Evolutionary conservation across 2,888 invertebrate species (phyloP).

Genomic region (Lepidochitona cinerea): DNA sequence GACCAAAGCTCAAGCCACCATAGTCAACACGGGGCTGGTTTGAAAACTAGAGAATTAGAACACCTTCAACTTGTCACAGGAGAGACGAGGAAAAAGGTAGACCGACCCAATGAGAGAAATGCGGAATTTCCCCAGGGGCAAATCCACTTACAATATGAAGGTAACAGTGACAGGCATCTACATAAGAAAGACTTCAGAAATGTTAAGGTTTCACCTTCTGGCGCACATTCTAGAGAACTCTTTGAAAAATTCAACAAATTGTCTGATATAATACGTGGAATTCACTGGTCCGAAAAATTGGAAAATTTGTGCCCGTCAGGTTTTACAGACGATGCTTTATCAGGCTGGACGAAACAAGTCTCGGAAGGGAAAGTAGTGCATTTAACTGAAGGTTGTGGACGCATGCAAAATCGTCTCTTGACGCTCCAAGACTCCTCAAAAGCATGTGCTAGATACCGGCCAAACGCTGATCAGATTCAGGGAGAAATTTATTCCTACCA

Average conservation of each 20-base stretch:
- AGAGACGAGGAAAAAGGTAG: not conserved
- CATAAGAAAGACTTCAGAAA: not conserved
- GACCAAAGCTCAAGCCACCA: not conserved
- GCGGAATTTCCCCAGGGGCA: not conserved
- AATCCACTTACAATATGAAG: not conserved
- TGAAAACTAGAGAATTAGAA: not conserved
- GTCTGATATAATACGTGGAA: not conserved
- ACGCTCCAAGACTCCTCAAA: slow-evolving; percentile 83
- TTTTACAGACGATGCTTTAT: not conserved
- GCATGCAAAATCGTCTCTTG: slow-evolving; percentile 88
- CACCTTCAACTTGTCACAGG: not conserved
- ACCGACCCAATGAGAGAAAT: not conserved
- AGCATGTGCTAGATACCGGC: slow-evolving; percentile 87
- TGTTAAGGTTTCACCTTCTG: not conserved
- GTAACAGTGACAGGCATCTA: not conserved
- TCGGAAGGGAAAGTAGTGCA: slow-evolving; percentile 75
- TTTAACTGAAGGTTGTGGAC: slow-evolving; percentile 85
- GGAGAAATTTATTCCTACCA: slow-evolving; percentile 91
- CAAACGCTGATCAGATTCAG: slow-evolving; percentile 92
- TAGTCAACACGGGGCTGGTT: not conserved
- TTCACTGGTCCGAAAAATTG: not conserved
- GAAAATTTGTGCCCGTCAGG: not conserved
- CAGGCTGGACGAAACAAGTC: slow-evolving; percentile 56
- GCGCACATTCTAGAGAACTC: not conserved
- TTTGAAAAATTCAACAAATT: not conserved